These are phyloP conservation scores for Amniataba percoides DNA, from an alignment of 2,797 vertebrate genomes.

Conservation along the genomic window DNA sequence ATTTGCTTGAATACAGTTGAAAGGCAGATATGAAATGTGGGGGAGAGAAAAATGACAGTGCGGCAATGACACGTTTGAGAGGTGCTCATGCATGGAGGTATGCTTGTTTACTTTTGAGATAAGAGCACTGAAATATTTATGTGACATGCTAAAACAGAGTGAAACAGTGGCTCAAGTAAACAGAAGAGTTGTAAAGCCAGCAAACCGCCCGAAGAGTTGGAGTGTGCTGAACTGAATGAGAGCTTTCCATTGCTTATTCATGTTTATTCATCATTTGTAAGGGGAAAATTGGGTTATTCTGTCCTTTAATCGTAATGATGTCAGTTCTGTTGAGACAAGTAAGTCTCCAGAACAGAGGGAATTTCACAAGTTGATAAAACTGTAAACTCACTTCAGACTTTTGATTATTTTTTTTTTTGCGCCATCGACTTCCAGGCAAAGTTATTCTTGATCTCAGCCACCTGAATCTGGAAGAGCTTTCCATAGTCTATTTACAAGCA, in stretches of 20 bases:
- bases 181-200: no score
- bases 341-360: background rate
- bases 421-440: no score
- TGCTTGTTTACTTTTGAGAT: background rate
- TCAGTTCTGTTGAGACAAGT: background rate
- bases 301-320: background rate
- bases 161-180: background rate
- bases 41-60: background rate
- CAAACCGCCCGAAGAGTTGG: no score
- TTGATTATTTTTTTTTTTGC: background rate
- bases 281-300: background rate
- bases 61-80: no score
- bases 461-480: background rate
- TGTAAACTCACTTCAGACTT: background rate
- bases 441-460: background rate
- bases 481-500: background rate
- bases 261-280: background rate
- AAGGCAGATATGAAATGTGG: no score
- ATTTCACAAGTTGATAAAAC: background rate
- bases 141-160: background rate
- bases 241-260: no score
- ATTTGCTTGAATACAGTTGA: no score
- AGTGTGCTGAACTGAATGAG: no score
- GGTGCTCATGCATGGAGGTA: no score
- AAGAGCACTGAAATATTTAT: constrained; percentile 8